Base-by-base conservation (phyloP, 1,140 invertebrate genomes). In the Latrodectus geometricus region DNA sequence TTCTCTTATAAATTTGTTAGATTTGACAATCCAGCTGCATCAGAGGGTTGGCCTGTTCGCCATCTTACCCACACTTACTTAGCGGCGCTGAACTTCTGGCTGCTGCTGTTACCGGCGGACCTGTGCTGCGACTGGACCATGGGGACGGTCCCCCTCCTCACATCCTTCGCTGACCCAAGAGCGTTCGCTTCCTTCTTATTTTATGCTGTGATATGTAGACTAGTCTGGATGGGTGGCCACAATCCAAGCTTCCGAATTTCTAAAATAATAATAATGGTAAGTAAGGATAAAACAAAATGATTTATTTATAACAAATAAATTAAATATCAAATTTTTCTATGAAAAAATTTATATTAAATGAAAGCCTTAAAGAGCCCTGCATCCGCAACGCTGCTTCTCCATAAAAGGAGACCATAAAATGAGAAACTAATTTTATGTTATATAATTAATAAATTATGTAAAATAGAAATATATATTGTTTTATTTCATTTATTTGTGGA, bases 51-150 rank as follows among this genome's bases (percentile, higher is more conserved):
- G 50, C 96, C 96, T 11, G 91, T 93, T 66, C 94, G 97, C 86
- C 97, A 98, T 90, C 92, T 99, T 70, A 98, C 97, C 5, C 98
- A 97, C 91, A 96, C 96, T 91, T 98, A 98, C 92, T 93, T 99
- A 83, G 94, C 96, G 68, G 94, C 96, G 61, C 92, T 98, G 61
- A 99, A 99, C 92, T 92, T 95, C 54, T 97, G 96, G 95, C 92
- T 99, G 65, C 92, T 99, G 72, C 92, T 98, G 56, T 95, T 96
- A 90, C 97, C 97, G 12, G 95, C 94, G 87, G 94, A 96, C 89
- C 93, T 99, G 20, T 98, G 97, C 92, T 99, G 97, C 91, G 98
- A 99, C 92, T 99, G 97, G 97, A 99, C 97, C 68, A 99, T 99
- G 98, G 97, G 97, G 54, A 98, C 97, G 48, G 95, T 99, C 74